Base-by-base conservation (phyloP, 2,888 invertebrate genomes). In the Rhaphigaster nebulosa region DNA sequence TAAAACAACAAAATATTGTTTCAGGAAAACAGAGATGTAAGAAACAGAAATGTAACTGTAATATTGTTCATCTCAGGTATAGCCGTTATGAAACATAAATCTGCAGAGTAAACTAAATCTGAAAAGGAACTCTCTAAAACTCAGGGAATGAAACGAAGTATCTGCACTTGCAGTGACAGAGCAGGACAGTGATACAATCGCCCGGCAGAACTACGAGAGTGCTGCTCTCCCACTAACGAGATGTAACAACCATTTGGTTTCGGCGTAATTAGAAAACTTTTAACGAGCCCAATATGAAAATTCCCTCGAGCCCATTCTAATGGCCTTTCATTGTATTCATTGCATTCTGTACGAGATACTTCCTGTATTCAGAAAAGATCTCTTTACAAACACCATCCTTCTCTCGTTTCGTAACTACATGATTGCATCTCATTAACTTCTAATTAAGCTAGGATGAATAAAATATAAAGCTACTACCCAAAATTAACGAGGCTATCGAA, bases 221-320 rank as follows among this genome's bases (percentile, higher is more conserved):
- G 34, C 70, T 18, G 15, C 70, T 18, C 70, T 65, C 29, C 29
- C 38, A 18, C 70, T 76, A 76, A 76, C 70, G 70, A 76, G 38
- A 76, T 76, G 70, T 76, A 76, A 38, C 70, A 2, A 76, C 34
- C 70, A 76, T 76, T 76, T 38, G 70, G 34, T 76, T 76, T 76
- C 70, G 34, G 34, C 70, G 70, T 76, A 76, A 76, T 76, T 76
- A 76, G 70, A 76, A 76, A 76, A 76, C 70, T 76, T 76, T 76
- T 76, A 76, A 76, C 70, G 70, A 76, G 70, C 34, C 20, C 70
- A 76, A 76, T 76, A 76, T 76, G 70, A 76, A 76, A 76, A 76
- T 76, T 76, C 38, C 34, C 70, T 38, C 34, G 34, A 76, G 70
- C 34, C 70, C 70, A 76, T 76, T 76, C 70, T 76, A 76, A 76